Conservation (phyloP, 2,797 vertebrate species). For the Acomys russatus region DNA sequence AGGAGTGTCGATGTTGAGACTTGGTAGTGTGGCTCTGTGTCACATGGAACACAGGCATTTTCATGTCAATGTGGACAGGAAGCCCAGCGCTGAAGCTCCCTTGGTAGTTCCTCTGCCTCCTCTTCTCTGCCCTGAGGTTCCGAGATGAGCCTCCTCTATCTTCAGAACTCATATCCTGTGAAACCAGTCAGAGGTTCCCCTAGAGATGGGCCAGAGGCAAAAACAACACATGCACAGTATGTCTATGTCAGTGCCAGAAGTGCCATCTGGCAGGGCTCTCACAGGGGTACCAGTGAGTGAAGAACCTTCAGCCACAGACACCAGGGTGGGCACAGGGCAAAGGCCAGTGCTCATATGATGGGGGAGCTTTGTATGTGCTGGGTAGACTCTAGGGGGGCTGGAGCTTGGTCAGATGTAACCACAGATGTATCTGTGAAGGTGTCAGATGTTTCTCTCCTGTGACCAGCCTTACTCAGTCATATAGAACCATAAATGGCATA, state of each 20-base stretch:
- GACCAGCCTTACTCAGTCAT: neutral
- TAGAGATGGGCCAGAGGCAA: neutral
- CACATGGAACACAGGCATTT: neutral
- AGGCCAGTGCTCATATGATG: neutral
- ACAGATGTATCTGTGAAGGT: neutral
- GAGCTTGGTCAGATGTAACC: neutral
- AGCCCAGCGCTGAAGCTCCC: neutral
- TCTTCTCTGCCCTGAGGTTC: neutral
- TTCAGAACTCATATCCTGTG: neutral
- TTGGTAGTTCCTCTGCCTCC: neutral
- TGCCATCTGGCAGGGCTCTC: neutral
- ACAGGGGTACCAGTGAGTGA: neutral
- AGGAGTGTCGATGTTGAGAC: neutral
- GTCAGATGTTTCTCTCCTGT: neutral
- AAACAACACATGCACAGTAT: neutral
- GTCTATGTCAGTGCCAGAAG: neutral
- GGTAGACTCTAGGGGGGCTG: neutral
- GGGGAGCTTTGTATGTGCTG: neutral
- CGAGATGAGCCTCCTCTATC: neutral
- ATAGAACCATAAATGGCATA: neutral
- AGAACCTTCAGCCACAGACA: too few species aligned
- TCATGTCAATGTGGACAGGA: neutral
- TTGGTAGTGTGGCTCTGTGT: neutral
- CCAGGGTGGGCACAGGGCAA: too few species aligned
- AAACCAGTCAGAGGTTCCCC: neutral